phyloP scores from a whole-genome alignment of 1,140 invertebrate genomes.

The Macrosteles quadrilineatus region DNA sequence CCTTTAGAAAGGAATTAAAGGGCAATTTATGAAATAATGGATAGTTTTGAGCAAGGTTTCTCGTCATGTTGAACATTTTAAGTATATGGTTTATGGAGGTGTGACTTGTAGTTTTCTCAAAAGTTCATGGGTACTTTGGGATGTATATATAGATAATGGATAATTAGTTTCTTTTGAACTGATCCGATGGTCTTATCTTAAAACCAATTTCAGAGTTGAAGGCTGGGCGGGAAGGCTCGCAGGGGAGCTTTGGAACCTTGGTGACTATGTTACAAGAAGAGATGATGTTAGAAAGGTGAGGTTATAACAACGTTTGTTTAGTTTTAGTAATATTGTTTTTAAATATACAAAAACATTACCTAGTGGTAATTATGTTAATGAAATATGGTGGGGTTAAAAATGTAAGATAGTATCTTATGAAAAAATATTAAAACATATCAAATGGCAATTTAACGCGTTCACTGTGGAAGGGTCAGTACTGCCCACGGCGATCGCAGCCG shows the following conservation, averaged over 20 bases:
- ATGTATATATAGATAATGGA: too few relatives aligned
- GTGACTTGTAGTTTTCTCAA: too few relatives aligned
- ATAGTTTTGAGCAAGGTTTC: too few relatives aligned
- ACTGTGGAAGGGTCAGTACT: background rate
- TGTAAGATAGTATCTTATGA: background rate
- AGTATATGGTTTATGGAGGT: too few relatives aligned
- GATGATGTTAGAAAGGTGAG: constrained; percentile 68
- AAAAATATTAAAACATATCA: background rate
- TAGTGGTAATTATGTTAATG: background rate
- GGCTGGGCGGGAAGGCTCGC: constrained; percentile 71
- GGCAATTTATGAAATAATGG: too few relatives aligned
- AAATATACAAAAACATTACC: background rate
- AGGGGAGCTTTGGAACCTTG: constrained; percentile 68
- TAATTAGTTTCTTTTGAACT: too few relatives aligned
- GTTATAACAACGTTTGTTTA: constrained; percentile 32
- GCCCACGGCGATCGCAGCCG: too few relatives aligned
- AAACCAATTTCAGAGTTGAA: constrained; percentile 57
- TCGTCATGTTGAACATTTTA: too few relatives aligned
- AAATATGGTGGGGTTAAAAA: background rate
- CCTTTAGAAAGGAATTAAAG: too few relatives aligned
- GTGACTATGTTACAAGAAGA: constrained; percentile 69
- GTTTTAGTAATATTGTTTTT: background rate
- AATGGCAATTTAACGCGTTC: background rate
- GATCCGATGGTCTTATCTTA: too few relatives aligned
- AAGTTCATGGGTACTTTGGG: too few relatives aligned